phyloP scores from a whole-genome alignment of 1,140 invertebrate species.

The Acromyrmex echinatior region DNA sequence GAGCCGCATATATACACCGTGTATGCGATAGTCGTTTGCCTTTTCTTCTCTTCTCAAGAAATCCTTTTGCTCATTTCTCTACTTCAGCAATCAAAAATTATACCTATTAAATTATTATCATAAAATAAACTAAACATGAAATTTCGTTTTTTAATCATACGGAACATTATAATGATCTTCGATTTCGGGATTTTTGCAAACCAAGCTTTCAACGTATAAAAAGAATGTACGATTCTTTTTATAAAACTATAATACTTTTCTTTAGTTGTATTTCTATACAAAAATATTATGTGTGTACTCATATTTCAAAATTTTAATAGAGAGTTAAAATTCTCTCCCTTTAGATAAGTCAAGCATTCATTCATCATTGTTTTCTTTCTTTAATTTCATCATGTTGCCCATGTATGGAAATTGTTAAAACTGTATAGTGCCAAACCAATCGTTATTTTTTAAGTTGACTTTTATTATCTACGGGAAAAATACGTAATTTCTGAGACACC shows the following conservation, averaged over 20 bases:
- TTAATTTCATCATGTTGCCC: neutral
- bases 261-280: neutral
- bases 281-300: neutral
- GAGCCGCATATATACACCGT: conserved; percentile 59
- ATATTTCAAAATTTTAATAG: neutral
- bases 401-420: neutral
- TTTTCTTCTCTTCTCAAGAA: neutral
- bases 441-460: conserved; percentile 3
- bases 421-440: neutral
- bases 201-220: neutral
- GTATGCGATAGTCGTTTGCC: neutral
- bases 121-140: neutral
- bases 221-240: neutral
- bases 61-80: neutral
- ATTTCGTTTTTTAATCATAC: neutral
- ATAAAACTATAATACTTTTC: neutral
- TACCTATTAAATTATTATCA: neutral
- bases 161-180: neutral
- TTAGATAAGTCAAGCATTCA: neutral
- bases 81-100: neutral
- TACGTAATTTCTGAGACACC: conserved; percentile 21
- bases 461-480: neutral
- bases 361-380: neutral
- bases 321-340: neutral
- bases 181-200: neutral